phyloP scores from a whole-genome alignment of 2,113 vertebrate genomes.

The Myodes glareolus region DNA sequence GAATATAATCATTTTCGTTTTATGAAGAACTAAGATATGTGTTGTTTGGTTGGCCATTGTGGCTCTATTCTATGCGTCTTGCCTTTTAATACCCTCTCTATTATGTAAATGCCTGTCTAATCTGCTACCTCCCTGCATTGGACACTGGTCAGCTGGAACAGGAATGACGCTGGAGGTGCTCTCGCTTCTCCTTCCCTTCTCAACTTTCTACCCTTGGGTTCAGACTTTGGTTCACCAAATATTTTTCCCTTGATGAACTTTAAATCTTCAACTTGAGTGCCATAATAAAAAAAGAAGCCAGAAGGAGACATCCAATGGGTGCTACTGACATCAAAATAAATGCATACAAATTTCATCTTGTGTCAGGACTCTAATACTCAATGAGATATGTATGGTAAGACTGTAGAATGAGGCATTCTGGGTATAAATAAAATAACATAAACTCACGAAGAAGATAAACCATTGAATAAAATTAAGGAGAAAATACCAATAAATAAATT shows the following conservation, averaged over 20 bases:
- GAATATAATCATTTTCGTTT: background rate
- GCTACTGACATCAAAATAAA: slow-evolving; percentile 19
- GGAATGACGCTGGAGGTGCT: background rate
- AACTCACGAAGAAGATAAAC: background rate
- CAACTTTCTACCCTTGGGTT: background rate
- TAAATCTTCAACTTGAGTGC: background rate
- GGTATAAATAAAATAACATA: background rate
- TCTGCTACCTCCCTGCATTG: background rate
- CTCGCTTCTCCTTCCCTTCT: background rate
- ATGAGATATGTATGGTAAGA: background rate
- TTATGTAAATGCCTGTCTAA: background rate
- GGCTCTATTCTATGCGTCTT: background rate
- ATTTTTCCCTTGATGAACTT: background rate
- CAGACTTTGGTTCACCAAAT: background rate
- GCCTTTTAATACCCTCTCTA: background rate
- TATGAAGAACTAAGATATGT: background rate
- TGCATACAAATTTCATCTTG: background rate
- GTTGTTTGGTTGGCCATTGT: background rate
- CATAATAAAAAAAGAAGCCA: background rate
- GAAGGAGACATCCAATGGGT: background rate
- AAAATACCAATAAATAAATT: background rate
- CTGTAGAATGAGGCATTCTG: background rate
- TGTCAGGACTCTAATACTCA: background rate
- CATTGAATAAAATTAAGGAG: background rate
- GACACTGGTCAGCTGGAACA: background rate